These are phyloP conservation scores for Esox masquinongy DNA, from an alignment of 2,797 vertebrate species.

Conservation along the genomic window DNA sequence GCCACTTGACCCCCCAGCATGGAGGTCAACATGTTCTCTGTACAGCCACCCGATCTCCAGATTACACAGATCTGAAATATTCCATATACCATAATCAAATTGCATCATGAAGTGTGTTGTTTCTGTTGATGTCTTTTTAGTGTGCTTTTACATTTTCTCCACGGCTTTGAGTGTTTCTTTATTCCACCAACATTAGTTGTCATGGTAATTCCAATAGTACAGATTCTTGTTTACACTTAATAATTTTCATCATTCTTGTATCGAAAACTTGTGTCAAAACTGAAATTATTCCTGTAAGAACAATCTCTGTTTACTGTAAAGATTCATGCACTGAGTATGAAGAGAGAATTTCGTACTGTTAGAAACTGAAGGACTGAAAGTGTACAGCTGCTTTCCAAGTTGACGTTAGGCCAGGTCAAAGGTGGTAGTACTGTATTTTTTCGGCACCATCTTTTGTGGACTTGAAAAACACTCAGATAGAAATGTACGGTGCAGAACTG, in stretches of 20 bases:
- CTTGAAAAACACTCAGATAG: constrained; percentile 5
- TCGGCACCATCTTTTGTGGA: constrained; percentile 4
- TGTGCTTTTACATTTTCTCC: constrained; percentile 11
- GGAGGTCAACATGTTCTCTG: background rate
- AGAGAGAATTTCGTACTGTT: constrained; percentile 15
- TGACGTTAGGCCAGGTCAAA: constrained; percentile 14
- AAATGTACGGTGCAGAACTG: background rate
- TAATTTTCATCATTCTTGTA: constrained; percentile 19
- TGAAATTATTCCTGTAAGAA: background rate
- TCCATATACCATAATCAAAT: background rate
- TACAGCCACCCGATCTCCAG: background rate
- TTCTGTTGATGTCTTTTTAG: constrained; percentile 16
- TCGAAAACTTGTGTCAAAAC: constrained; percentile 43
- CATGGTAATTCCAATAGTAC: background rate
- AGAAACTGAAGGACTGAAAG: constrained; percentile 4
- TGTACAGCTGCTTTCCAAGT: constrained; percentile 17
- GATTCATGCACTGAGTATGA: constrained; percentile 24
- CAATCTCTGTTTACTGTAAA: constrained; percentile 6
- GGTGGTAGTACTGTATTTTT: constrained; percentile 9
- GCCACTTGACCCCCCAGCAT: background rate
- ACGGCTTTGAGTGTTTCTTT: constrained; percentile 16
- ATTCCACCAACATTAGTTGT: constrained; percentile 9
- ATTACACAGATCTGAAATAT: background rate
- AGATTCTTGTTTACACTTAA: constrained; percentile 17
- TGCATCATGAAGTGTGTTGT: constrained; percentile 5